Conservation (phyloP, 2,113 vertebrate species). For the Lasiurus borealis region DNA sequence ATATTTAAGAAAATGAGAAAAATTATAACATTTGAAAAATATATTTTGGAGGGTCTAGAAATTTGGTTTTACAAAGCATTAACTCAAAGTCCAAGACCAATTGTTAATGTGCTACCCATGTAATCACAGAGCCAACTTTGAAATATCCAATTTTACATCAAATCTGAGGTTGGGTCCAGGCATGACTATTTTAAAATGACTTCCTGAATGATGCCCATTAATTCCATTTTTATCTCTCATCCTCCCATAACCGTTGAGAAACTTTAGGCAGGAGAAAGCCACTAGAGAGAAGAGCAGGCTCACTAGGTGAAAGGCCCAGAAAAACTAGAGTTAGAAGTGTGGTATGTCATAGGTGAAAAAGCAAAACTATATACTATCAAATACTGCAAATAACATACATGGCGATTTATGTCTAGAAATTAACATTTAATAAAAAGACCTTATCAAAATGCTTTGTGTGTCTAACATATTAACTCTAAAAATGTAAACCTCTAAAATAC, state of each 20-base stretch:
- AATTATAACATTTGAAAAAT: neutral
- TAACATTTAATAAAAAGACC: slow-evolving; percentile 26
- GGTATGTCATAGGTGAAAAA: neutral
- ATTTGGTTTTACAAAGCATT: neutral
- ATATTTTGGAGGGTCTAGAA: neutral
- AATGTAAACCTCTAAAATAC: slow-evolving; percentile 40
- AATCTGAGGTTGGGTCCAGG: neutral
- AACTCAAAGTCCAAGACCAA: neutral
- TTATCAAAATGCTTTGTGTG: slow-evolving; percentile 46
- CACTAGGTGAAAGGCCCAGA: neutral
- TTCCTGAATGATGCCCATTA: neutral
- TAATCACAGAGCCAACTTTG: neutral
- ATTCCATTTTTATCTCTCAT: neutral
- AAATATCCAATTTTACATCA: neutral
- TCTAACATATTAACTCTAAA: slow-evolving; percentile 15
- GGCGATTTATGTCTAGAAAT: slow-evolving; percentile 33
- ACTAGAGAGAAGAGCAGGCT: neutral
- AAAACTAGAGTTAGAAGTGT: neutral
- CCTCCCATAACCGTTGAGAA: neutral
- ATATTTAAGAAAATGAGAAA: neutral
- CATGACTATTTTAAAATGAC: neutral
- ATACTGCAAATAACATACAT: neutral
- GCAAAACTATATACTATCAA: neutral
- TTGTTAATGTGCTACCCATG: neutral
- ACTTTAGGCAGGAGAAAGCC: neutral